Base-by-base conservation (phyloP, 2,797 vertebrate genomes). In the Spinus olivaceus region DNA sequence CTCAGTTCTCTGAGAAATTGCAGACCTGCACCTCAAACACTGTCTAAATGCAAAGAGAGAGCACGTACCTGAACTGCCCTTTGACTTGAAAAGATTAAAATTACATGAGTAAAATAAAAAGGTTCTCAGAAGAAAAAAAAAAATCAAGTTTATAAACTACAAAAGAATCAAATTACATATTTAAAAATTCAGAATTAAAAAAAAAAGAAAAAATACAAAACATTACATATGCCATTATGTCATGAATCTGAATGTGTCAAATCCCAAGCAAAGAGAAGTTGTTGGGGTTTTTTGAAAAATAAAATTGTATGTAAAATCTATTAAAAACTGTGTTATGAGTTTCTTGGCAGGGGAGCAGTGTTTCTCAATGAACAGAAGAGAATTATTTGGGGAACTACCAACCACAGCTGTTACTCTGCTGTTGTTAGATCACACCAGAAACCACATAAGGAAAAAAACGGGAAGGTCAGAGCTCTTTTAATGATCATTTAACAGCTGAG, bases 401-500 rank as follows among this genome's bases (percentile, higher is more conserved):
- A 41, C 41, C 64, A 72, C 0, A 0, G 60, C 67, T 89, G 33
- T 39, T 73, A 59, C 63, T 88, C 90, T 46, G n/a, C 63, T 12
- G 8, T 11, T 64, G 41, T 33, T 88, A 88, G 59, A 84, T 66
- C 54, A 81, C 30, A 59, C 28, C 81, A 86, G 66, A 74, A 91
- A 79, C 41, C 28, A 66, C 33, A 44, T n/a, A 71, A 86, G 77
- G 65, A 81, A 76, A 65, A 64, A 66, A 94, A 89, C 6, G 0
- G 37, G 88, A 96, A 82, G 57, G 85, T 86, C 46, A 81, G 76
- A 88, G 57, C 77, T 90, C 86, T 89, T 92, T 87, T 91, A 96
- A 92, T 76, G 90, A 96, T 83, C 6, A 0, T 81, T 92, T 83
- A 81, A 94, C 69, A 92, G 73, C 78, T 85, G 77, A 84, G 54